phyloP scores from a whole-genome alignment of 2,113 vertebrate species.

The Gymnocephalus cernua region DNA sequence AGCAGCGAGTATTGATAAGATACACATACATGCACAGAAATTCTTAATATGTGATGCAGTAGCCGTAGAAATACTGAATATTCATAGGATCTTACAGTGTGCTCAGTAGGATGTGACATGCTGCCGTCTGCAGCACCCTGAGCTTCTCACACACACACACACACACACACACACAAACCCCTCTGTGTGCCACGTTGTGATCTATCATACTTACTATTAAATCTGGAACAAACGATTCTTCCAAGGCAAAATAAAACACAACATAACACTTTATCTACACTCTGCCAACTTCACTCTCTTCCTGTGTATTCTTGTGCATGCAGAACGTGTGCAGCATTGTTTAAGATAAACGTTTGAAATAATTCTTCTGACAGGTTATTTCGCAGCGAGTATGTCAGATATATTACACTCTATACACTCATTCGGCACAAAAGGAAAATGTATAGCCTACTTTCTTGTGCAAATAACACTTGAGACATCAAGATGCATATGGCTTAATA shows the following conservation, averaged over 20 bases:
- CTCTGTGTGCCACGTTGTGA: background rate
- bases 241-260: conserved; percentile 9
- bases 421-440: background rate
- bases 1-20: conserved; percentile 12
- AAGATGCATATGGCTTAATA: conserved; percentile 9
- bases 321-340: background rate
- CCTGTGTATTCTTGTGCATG: background rate
- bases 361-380: conserved; percentile 30
- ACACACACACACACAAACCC: background rate
- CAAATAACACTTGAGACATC: conserved; percentile 9
- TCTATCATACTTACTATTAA: conserved; percentile 7
- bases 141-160: background rate
- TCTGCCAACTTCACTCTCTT: conserved; percentile 1
- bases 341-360: conserved; percentile 25
- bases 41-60: conserved; percentile 16
- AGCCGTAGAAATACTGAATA: conserved; percentile 25
- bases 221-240: conserved; percentile 3
- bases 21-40: conserved; percentile 4
- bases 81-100: conserved; percentile 25
- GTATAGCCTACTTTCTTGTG: background rate
- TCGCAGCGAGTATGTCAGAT: background rate
- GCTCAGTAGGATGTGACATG: conserved; percentile 32
- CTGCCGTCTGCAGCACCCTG: conserved; percentile 10
- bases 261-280: background rate
- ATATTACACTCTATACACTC: background rate